A percentile compares a stretch with the other conserved stretches of the same genome.
phyloP scores from a whole-genome alignment of 2,888 invertebrate genomes.

The Synergus itoensis region DNA sequence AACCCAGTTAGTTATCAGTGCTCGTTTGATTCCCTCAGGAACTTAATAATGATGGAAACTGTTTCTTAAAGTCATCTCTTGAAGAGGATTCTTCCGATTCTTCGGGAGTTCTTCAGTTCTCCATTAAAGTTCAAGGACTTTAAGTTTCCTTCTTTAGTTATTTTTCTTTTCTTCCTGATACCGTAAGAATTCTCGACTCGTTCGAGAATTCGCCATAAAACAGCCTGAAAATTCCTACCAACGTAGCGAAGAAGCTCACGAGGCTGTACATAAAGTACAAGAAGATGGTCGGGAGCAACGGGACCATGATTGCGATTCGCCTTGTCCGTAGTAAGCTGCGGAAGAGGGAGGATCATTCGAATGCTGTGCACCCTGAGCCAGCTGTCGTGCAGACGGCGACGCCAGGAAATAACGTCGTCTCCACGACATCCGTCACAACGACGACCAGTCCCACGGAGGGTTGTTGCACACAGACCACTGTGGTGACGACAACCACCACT shows the following conservation, averaged over 20 bases:
- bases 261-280: slow-evolving; percentile 77
- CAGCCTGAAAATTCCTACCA: slow-evolving; percentile 67
- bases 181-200: slow-evolving; percentile 60
- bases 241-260: slow-evolving; percentile 69
- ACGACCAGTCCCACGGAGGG: slow-evolving; percentile 53
- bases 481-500: slow-evolving; percentile 65
- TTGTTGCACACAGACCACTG: slow-evolving; percentile 60
- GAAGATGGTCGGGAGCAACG: slow-evolving; percentile 92
- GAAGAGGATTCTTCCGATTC: neutral
- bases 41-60: slow-evolving; percentile 1
- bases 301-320: slow-evolving; percentile 92
- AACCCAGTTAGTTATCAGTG: slow-evolving; percentile 31
- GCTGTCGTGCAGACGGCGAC: slow-evolving; percentile 82
- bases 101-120: neutral
- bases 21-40: slow-evolving; percentile 32
- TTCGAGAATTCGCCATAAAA: slow-evolving; percentile 62
- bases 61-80: neutral
- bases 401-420: slow-evolving; percentile 56
- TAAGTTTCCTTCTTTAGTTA: neutral
- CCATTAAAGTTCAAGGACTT: neutral
- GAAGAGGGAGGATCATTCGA: slow-evolving; percentile 89
- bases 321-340: slow-evolving; percentile 94
- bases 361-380: slow-evolving; percentile 85
- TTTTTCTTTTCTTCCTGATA: slow-evolving; percentile 24
- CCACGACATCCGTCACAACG: slow-evolving; percentile 57